phyloP scores from a whole-genome alignment of 1,140 invertebrate genomes.

The Scylla paramamosain region DNA sequence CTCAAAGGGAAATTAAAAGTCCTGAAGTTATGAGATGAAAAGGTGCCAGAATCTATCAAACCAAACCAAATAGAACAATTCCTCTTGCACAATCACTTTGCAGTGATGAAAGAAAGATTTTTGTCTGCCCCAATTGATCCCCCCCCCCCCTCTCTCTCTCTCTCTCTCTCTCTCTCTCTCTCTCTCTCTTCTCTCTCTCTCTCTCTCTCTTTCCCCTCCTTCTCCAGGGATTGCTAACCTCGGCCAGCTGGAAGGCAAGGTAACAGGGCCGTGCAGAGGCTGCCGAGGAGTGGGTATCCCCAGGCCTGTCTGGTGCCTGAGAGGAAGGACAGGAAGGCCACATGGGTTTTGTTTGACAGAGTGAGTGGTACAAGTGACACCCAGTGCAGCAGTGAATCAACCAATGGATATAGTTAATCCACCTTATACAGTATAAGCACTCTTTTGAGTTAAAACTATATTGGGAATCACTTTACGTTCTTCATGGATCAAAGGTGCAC shows the following conservation, averaged over 20 bases:
- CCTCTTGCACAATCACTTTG: no score
- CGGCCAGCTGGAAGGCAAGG: background rate
- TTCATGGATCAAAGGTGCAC: background rate
- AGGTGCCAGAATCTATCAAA: no score
- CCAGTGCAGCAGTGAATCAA: background rate
- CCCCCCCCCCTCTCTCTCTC: background rate
- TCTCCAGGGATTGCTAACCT: background rate
- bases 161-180: background rate
- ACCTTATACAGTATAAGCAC: background rate
- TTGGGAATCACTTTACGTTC: background rate
- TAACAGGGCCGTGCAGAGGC: slow-evolving; percentile 51
- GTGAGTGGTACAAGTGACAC: background rate
- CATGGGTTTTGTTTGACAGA: background rate
- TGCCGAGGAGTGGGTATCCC: slow-evolving; percentile 64
- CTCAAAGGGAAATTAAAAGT: no score
- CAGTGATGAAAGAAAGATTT: no score
- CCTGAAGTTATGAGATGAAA: no score
- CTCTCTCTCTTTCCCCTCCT: background rate
- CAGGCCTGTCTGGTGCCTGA: slow-evolving; percentile 37
- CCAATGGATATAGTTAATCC: background rate
- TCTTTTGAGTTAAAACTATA: background rate
- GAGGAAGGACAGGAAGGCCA: slow-evolving; percentile 2
- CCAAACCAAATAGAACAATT: no score
- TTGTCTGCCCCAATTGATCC: no score
- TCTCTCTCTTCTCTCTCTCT: background rate